phyloP scores from a whole-genome alignment of 2,797 vertebrate species.

The Sphenodon punctatus region DNA sequence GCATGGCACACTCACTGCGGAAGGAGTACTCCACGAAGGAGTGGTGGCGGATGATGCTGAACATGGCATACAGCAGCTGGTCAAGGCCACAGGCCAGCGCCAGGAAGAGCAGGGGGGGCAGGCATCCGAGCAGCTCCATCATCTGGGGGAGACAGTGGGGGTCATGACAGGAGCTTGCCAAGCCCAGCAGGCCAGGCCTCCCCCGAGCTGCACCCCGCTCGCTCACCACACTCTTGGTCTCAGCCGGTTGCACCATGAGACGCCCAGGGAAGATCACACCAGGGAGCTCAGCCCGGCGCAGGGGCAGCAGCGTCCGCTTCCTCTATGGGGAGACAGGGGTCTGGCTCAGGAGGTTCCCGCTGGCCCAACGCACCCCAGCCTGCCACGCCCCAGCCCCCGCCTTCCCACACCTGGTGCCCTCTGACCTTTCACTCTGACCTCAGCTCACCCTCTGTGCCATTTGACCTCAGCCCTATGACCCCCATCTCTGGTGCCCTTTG shows the following conservation, averaged over 20 bases:
- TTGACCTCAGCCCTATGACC: background rate
- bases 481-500: no score
- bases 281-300: conserved; percentile 70
- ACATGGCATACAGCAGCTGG: conserved; percentile 74
- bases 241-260: conserved; percentile 57
- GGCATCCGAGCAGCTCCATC: conserved; percentile 75
- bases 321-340: conserved; percentile 48
- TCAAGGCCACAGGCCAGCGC: conserved; percentile 77
- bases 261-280: conserved; percentile 76
- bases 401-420: no score
- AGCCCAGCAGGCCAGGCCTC: rapidly evolving
- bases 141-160: conserved; percentile 54
- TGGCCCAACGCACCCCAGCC: no score
- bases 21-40: conserved; percentile 82
- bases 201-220: background rate
- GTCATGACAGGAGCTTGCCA: no score
- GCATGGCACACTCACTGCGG: conserved; percentile 80
- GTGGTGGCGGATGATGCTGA: conserved; percentile 83
- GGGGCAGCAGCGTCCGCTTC: conserved; percentile 80
- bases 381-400: background rate
- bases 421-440: no score
- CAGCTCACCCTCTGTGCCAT: background rate
- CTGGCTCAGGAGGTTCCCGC: rapidly evolving
- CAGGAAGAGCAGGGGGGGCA: conserved; percentile 73
- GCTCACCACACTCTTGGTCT: conserved; percentile 66